Base-by-base conservation (phyloP, 2,797 vertebrate species). In the Serranus cabrilla region DNA sequence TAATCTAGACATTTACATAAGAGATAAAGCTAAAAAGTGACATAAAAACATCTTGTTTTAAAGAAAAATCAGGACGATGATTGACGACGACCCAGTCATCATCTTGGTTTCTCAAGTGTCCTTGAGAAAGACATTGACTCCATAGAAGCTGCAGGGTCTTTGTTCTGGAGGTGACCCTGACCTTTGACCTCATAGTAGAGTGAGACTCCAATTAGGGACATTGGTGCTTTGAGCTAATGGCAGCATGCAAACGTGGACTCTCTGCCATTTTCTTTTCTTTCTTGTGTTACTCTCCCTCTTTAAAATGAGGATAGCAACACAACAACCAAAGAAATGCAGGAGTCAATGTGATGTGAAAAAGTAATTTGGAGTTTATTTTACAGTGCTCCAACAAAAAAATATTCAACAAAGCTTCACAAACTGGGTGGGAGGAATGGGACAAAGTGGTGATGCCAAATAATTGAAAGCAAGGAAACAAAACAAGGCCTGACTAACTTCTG, bases 51-150 rank as follows among this genome's bases (percentile, higher is more conserved):
- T 73, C 10, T 42, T 66, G 3, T 61, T 80, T 51, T 54, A 7
- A 72, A 49, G 51, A 39, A 39, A 68, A 64, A 62, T 56, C 11
- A 11, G 20, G 20, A 52, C 16, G 7, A 20, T 37, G 12, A 18
- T n/a, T 4, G 18, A 49, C 2, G 51, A 37, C 49, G 20, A 61
- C 18, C 0, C 11, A 34, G 56, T 60, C 23, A 27, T 42, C 47
- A 57, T 76, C 42, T 45, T 67, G 2, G 21, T 59, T 59, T 75
- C 17, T 78, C 18, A 73, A 60, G 56, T 63, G 67, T 59, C 60
- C 51, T 83, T 57, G 39, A 80, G 13, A 17, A 47, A 78, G 56
- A 64, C 4, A 46, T 57, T 69, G 21, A 70, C 55, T 51, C 49
- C 43, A 27, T 16, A 47, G 58, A 72, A 39, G 25, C 54, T 37